Percentiles rank a stretch among this genome's conserved stretches.
phyloP scores from a whole-genome alignment of 2,888 invertebrate species.

The Elmis aenea region DNA sequence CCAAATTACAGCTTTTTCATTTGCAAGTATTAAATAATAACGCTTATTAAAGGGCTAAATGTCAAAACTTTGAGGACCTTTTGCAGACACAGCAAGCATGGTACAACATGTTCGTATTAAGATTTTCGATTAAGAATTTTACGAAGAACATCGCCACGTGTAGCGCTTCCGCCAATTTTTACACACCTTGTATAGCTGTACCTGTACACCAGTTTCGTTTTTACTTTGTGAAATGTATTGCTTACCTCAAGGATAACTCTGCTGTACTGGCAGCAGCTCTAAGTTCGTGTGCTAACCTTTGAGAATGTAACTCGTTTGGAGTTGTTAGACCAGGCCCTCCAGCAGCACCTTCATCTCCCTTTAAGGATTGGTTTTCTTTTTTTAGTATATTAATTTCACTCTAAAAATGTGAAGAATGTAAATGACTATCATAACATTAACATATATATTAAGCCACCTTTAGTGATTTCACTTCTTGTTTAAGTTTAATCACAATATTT shows the following conservation, averaged over 20 bases:
- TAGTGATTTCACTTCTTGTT: constrained; percentile 64
- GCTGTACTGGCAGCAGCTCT: constrained; percentile 59
- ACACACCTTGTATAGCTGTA: no score
- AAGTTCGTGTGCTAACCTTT: constrained; percentile 57
- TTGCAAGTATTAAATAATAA: no score
- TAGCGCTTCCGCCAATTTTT: no score
- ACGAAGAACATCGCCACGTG: no score
- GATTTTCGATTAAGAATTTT: no score
- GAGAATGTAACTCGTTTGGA: constrained; percentile 40
- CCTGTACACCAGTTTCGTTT: no score
- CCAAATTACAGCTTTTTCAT: no score
- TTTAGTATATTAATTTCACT: constrained; percentile 49
- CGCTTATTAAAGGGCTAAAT: no score
- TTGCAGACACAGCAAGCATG: no score
- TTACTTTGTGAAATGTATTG: not conserved
- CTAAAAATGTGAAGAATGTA: constrained; percentile 38
- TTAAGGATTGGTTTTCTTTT: constrained; percentile 51
- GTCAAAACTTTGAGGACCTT: no score
- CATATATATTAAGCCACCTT: constrained; percentile 48
- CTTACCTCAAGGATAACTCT: constrained; percentile 60
- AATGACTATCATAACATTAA: constrained; percentile 7
- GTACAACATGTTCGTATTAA: no score
- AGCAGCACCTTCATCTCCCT: constrained; percentile 48
- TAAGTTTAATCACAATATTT: constrained; percentile 57
- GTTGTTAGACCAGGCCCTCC: constrained; percentile 39